Evolutionary conservation across 2,888 invertebrate genomes (phyloP).

Genomic region (Halictus quadricinctus): DNA sequence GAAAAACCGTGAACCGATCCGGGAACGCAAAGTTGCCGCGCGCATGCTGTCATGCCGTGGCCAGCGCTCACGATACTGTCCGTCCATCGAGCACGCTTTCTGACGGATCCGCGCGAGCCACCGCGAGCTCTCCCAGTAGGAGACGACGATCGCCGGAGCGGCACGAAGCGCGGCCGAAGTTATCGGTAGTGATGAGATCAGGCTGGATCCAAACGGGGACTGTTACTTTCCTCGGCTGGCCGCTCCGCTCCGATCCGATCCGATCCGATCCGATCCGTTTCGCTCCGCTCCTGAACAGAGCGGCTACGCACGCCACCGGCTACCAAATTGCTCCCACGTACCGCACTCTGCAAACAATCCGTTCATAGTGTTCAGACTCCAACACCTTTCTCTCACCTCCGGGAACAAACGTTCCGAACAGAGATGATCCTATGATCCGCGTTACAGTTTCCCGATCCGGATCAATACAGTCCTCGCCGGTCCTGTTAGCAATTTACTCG

Average conservation of each 20-base stretch:
- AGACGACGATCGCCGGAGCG: constrained; percentile 61
- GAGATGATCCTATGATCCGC: not conserved
- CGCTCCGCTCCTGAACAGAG: not conserved
- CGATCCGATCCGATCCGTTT: not conserved
- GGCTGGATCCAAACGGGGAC: constrained; percentile 21
- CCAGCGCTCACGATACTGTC: constrained; percentile 68
- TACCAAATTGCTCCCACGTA: constrained; percentile 9
- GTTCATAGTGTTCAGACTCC: not conserved
- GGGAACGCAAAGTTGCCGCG: constrained; percentile 49
- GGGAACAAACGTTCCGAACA: not conserved
- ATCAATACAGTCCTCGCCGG: not conserved
- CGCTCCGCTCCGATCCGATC: not conserved
- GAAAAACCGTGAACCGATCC: not conserved
- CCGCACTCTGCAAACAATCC: not conserved
- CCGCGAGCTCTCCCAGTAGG: constrained; percentile 39
- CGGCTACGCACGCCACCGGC: constrained; percentile 1
- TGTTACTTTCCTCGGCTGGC: constrained; percentile 10
- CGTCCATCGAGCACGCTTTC: constrained; percentile 61
- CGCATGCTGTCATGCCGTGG: constrained; percentile 64
- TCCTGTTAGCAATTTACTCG: not conserved
- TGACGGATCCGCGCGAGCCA: constrained; percentile 62
- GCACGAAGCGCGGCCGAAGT: constrained; percentile 59
- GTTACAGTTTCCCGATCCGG: not conserved
- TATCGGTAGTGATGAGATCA: constrained; percentile 48
- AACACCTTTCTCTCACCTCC: not conserved